Evolutionary conservation across 2,797 vertebrate species (phyloP), one percentile per base, ranked within the genome.

Genomic region (Muscicapa striata): DNA sequence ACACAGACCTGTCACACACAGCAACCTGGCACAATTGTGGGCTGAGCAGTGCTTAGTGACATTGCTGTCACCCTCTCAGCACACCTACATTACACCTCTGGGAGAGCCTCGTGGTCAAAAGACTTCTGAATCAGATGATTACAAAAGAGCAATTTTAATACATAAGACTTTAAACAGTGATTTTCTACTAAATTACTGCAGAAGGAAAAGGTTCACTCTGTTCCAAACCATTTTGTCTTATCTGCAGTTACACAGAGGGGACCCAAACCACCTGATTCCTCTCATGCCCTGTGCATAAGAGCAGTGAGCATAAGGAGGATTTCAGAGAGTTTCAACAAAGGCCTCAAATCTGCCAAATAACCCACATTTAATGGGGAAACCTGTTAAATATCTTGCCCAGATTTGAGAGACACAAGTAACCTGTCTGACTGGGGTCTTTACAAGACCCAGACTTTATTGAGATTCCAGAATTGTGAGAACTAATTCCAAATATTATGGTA

Each of bases 121-220:
- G 16, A 9, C 19, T 41, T 32, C 70, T 55, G 16, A 54, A 13
- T 2, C 1, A 1, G 10, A 30, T 22, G 9, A 34, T 0, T 52
- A 52, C 11, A 41, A 68, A 84, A 55, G 13, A 69, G 12, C 10
- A 48, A 54, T 45, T 89, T 69, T 48, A 59, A 58, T 20, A 36
- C 1, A 0, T 1, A 14, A 38, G 13, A 55, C 1, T 3, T 57
- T 88, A 19, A 52, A 5, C 9, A 17, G 13, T 32, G 22, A 20
- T 26, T 64, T 73, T 57, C 22, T 52, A 4, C 29, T 27, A 27
- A 48, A 70, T 49, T 45, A 55, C 24, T 11, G 11, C 27, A 46
- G 40, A 49, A 93, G 21, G 21, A 72, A 64, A 74, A 30, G 3
- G 49, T 18, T 43, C 14, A 21, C 62, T 62, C 11, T 38, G 20